Conservation (phyloP, 2,113 vertebrate genomes). For the Paralichthys olivaceus region DNA sequence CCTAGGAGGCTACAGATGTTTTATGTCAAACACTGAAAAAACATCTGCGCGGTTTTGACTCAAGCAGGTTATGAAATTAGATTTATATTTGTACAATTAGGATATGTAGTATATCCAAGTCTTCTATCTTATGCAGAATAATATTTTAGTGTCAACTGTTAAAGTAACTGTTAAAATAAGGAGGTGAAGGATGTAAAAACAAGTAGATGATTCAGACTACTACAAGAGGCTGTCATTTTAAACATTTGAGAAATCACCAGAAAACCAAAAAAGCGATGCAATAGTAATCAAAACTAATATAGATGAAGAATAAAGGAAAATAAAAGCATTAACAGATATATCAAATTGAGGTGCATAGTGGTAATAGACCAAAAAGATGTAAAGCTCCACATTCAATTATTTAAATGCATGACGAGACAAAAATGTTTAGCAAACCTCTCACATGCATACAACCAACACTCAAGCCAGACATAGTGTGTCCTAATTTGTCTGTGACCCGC, state of each 20-base stretch:
- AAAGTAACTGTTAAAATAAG: not conserved
- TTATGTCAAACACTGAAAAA: not conserved
- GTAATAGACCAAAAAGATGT: not conserved
- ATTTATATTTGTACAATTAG: not conserved
- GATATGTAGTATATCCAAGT: not conserved
- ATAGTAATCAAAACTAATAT: not conserved
- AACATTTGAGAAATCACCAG: not conserved
- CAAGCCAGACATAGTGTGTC: constrained; percentile 57
- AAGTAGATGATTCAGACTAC: not conserved
- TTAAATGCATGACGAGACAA: constrained; percentile 24
- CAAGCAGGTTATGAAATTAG: not conserved
- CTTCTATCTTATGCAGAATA: not conserved
- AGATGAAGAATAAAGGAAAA: too few species aligned
- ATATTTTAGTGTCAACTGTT: not conserved
- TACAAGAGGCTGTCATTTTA: not conserved
- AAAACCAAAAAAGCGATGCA: not conserved
- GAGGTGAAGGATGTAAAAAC: not conserved
- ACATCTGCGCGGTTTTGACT: not conserved
- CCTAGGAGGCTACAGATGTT: not conserved
- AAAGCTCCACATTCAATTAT: constrained; percentile 24
- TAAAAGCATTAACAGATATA: too few species aligned
- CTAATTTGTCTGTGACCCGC: constrained; percentile 70
- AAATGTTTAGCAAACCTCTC: constrained; percentile 38
- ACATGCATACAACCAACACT: constrained; percentile 32
- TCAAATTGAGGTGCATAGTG: not conserved